These are phyloP conservation scores for Moxostoma hubbsi DNA, from an alignment of 2,797 vertebrate genomes.

Conservation along the genomic window DNA sequence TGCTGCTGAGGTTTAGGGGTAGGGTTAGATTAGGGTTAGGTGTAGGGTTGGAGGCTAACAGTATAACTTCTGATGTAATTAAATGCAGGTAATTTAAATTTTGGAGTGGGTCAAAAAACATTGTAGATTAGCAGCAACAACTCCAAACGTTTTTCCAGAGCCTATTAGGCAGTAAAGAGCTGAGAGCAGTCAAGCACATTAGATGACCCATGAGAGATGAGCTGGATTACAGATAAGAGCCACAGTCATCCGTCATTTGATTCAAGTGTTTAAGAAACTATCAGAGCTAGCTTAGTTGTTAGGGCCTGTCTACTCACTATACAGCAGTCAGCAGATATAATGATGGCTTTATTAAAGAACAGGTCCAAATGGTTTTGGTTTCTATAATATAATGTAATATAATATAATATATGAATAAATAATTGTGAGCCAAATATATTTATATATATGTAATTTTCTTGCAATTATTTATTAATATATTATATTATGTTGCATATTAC, in stretches of 20 bases:
- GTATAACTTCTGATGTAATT: too few species aligned
- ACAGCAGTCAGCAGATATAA: neutral
- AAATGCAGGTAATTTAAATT: too few species aligned
- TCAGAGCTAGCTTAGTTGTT: conserved; percentile 65
- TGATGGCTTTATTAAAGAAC: conserved; percentile 7
- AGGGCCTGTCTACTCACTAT: conserved; percentile 23
- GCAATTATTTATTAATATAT: too few species aligned
- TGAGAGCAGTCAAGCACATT: conserved; percentile 31
- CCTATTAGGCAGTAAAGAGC: neutral
- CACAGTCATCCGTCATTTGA: conserved; percentile 60
- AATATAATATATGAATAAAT: neutral
- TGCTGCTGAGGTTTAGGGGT: too few species aligned
- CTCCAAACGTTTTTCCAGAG: neutral
- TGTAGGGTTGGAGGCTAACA: too few species aligned
- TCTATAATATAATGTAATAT: neutral
- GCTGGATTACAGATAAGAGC: conserved; percentile 66
- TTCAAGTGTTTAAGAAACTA: conserved; percentile 71
- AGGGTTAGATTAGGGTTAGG: too few species aligned
- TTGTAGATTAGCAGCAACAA: too few species aligned
- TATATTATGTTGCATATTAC: too few species aligned
- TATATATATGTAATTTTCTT: too few species aligned
- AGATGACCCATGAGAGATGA: conserved; percentile 55
- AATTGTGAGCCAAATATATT: too few species aligned
- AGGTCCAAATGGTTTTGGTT: conserved; percentile 7
- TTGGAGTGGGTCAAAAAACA: too few species aligned